phyloP scores from a whole-genome alignment of 2,888 invertebrate genomes.

The Cremastinae sp. region DNA sequence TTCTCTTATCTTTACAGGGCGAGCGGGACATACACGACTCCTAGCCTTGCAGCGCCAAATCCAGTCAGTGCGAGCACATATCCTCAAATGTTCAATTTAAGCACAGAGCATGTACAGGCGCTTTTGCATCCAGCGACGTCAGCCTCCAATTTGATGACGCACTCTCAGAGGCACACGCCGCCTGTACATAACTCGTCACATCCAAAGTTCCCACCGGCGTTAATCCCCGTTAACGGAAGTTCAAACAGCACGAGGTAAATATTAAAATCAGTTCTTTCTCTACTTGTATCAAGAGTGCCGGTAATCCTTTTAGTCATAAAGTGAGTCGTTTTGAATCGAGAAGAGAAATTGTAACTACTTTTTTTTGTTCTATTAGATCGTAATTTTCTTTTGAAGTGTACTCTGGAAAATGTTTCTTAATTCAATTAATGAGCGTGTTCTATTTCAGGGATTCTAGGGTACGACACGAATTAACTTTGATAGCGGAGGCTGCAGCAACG shows the following conservation, averaged over 20 bases:
- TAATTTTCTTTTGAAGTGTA: background rate
- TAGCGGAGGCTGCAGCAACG: constrained; percentile 85
- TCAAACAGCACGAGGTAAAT: constrained; percentile 72
- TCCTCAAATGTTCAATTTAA: constrained; percentile 81
- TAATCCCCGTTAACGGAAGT: constrained; percentile 81
- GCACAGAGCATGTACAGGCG: constrained; percentile 78
- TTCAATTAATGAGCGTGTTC: background rate
- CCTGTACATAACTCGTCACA: constrained; percentile 75
- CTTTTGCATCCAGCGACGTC: constrained; percentile 78
- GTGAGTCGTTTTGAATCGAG: too few species aligned
- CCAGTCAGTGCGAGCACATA: constrained; percentile 77
- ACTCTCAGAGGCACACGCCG: constrained; percentile 79
- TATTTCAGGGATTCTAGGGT: constrained; percentile 74
- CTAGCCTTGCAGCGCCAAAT: constrained; percentile 76
- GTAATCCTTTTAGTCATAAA: too few species aligned
- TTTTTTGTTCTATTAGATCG: background rate
- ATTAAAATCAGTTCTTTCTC: background rate
- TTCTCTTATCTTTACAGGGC: constrained; percentile 78
- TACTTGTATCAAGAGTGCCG: too few species aligned
- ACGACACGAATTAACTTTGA: constrained; percentile 85
- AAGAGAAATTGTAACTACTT: background rate
- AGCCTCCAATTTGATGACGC: constrained; percentile 75
- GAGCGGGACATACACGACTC: constrained; percentile 79
- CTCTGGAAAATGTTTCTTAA: background rate
- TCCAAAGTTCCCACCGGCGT: constrained; percentile 82